A percentile compares a stretch with the other conserved stretches of the same genome.
These are phyloP conservation scores for Rhinogobius similis DNA, from an alignment of 2,113 vertebrate species.

Conservation along the genomic window DNA sequence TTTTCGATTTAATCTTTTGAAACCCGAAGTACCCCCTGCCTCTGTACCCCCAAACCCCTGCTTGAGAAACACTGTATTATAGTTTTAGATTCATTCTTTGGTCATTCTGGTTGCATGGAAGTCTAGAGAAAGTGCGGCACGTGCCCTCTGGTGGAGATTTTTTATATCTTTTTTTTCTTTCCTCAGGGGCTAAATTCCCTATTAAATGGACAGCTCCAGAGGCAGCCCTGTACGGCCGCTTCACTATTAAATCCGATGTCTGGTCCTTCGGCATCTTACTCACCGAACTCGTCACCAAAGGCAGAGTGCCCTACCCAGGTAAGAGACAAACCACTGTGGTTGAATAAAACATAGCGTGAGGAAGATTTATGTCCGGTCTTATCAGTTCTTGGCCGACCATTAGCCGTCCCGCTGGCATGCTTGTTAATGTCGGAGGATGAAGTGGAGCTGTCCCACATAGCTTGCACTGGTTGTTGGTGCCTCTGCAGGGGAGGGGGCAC, in stretches of 20 bases:
- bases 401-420: constrained; percentile 31
- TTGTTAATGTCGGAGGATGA: constrained; percentile 54
- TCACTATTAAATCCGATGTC: constrained; percentile 96
- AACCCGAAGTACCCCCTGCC: too few species aligned
- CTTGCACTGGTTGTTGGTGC: constrained; percentile 53
- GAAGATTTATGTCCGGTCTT: constrained; percentile 22
- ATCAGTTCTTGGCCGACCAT: constrained; percentile 43
- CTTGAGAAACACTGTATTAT: too few species aligned
- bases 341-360: neutral
- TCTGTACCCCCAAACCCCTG: too few species aligned
- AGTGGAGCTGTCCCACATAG: constrained; percentile 56
- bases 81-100: neutral
- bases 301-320: constrained; percentile 96
- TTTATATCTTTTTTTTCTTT: neutral
- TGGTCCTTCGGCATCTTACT: constrained; percentile 96
- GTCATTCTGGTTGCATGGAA: constrained; percentile 20
- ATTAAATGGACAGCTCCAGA: constrained; percentile 97
- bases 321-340: constrained; percentile 30
- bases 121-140: constrained; percentile 1
- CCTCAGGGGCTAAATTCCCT: constrained; percentile 92
- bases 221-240: constrained; percentile 91
- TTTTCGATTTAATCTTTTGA: too few species aligned
- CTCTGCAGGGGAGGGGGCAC: constrained; percentile 39
- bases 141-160: constrained; percentile 41
- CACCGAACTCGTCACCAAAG: constrained; percentile 93